Evolutionary conservation across 2,113 vertebrate species (phyloP).

Genomic region (Chlorocebus sabaeus): DNA sequence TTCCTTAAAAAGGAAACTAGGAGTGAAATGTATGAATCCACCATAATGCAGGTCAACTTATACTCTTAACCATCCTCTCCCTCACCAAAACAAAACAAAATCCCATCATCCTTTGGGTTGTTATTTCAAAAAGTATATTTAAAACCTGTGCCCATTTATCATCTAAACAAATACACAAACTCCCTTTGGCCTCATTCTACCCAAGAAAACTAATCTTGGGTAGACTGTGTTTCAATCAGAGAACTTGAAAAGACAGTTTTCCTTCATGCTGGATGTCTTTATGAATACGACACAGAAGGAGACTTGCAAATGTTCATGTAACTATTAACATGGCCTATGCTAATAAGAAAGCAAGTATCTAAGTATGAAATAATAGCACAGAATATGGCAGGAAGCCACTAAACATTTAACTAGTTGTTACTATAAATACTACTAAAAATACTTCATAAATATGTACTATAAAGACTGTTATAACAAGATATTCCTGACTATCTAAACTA

Average conservation of each 20-base stretch:
- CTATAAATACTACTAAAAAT: not conserved
- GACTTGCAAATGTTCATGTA: not conserved
- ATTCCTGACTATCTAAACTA: not conserved
- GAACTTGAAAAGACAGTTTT: not conserved
- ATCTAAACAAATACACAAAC: too few species aligned
- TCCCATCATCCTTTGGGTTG: fast-evolving
- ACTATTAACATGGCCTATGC: too few species aligned
- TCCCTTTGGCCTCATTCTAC: not conserved
- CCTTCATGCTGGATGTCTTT: fast-evolving
- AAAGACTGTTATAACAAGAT: fast-evolving
- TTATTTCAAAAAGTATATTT: not conserved
- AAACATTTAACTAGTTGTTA: too few species aligned
- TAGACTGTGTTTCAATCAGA: fast-evolving
- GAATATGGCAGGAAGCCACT: too few species aligned
- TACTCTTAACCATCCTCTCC: not conserved
- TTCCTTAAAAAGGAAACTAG: not conserved
- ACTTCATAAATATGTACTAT: fast-evolving
- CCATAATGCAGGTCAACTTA: fast-evolving
- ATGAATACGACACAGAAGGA: fast-evolving
- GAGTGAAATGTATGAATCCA: not conserved
- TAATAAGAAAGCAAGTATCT: not conserved
- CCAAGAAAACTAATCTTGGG: too few species aligned
- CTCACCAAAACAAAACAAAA: not conserved
- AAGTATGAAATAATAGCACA: not conserved
- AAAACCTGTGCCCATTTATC: too few species aligned